phyloP scores from a whole-genome alignment of 2,888 invertebrate species.

The Caenorhabditis panamensis region DNA sequence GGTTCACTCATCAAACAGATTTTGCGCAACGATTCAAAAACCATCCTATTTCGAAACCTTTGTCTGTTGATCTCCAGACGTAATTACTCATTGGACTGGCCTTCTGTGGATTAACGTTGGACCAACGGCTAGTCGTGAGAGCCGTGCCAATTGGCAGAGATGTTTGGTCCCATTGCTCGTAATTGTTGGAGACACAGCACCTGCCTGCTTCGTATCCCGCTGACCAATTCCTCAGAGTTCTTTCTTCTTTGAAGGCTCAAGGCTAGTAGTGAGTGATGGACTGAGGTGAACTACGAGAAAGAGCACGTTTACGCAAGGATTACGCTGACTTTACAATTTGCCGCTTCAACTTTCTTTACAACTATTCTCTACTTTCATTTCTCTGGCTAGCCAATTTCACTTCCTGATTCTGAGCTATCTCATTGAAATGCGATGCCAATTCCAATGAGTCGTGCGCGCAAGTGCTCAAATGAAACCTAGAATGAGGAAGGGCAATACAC shows the following conservation, averaged over 20 bases:
- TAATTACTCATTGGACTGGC: conserved; percentile 24
- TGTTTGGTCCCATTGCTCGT: conserved; percentile 35
- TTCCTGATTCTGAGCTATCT: neutral
- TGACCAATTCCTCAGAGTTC: conserved; percentile 33
- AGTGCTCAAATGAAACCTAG: conserved; percentile 18
- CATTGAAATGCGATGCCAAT: conserved; percentile 18
- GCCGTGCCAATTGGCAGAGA: conserved; percentile 9
- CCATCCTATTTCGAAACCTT: conserved; percentile 9
- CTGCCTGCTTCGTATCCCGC: conserved; percentile 2
- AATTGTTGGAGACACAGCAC: conserved; percentile 42
- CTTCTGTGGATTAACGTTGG: conserved; percentile 27
- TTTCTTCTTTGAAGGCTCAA: conserved; percentile 13
- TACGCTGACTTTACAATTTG: conserved; percentile 40
- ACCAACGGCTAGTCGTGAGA: conserved; percentile 27
- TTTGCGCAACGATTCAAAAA: conserved; percentile 40
- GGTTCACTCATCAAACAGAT: conserved; percentile 19
- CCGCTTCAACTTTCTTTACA: conserved; percentile 29
- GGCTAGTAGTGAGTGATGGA: conserved; percentile 18
- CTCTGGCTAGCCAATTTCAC: neutral
- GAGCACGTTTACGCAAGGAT: conserved; percentile 40
- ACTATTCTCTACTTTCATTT: neutral
- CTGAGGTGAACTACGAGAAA: neutral
- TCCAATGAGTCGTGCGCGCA: neutral
- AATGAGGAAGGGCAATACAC: conserved; percentile 20
- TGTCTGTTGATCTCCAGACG: conserved; percentile 2